Evolutionary conservation across 2,888 invertebrate genomes (phyloP), one percentile per base, ranked within the genome.

Genomic region (Germaria angustata): DNA sequence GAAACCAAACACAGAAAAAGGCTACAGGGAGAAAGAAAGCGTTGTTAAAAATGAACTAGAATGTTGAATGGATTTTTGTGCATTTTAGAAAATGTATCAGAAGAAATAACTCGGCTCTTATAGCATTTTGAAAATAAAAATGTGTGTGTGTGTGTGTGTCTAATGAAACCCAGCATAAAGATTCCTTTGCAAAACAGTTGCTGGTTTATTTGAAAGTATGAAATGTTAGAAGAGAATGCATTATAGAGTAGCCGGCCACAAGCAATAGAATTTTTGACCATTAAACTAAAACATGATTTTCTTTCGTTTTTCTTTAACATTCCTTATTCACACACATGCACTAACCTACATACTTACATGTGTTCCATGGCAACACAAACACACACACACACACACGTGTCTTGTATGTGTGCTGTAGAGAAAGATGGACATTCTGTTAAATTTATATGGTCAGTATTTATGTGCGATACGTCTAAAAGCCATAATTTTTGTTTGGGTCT

Each of bases 201-300:
- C 36, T 66, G 36, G 65, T 24, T 20, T 61, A 39, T 72, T 17
- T 22, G 15, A 11, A 28, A 53, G 34, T 22, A 69, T 55, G 34
- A 34, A 65, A 75, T 46, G 44, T 53, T 32, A 24, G 28, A 41
- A 9, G 8, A 66, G 17, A 71, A 71, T 44, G 41, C 36, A 69
- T 41, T 53, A 28, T 72, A 53, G 63, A 78, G 55, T 73, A 55
- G 68, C 75, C 75, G 77, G 61, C 69, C 57, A 57, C 46, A 72
- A 73, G 72, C 78, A 78, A 73, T 78, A 73, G 81, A 81, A 81
- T 78, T 81, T 81, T 78, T 78, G 81, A 28, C 77, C 81, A 81
- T 81, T 77, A 81, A 81, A 72, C 46, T 77, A 22, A 77, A 72
- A 72, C 81, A 81, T 66, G 55, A 81, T 81, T 81, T 71, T 32